Base-by-base conservation (phyloP, 2,113 vertebrate genomes). In the Dascyllus trimaculatus region DNA sequence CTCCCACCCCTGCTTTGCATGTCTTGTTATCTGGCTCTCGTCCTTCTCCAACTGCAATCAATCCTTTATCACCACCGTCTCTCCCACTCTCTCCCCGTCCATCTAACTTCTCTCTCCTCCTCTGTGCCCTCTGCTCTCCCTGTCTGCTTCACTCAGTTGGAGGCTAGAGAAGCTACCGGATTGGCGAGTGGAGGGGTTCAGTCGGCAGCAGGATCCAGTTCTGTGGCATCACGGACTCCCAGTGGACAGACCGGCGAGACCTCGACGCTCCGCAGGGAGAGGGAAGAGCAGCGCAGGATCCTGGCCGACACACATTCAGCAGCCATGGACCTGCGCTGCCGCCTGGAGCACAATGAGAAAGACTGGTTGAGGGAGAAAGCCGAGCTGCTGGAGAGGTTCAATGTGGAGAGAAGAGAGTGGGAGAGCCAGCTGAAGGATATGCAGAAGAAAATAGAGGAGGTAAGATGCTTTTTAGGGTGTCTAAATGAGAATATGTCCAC, bases 401-500 rank as follows among this genome's bases (percentile, higher is more conserved):
- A 99, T 75, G 91, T 93, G 1, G 98, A 99, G 93, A 96, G 98
- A 86, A 97, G 94, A 70, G 97, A 99, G 81, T 99, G 98, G 98
- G 97, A 99, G 92, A 95, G 93, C 81, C 98, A 99, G 46, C 96
- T 98, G 95, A 96, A 95, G 81, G 94, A 97, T 82, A 99, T 99
- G 98, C 98, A 99, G 93, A 95, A 79, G 91, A 98, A 98, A 93
- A 98, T 99, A 87, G 97, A 99, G 90, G 96, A 97, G 97, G 97
- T 98, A 94, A 71, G 89, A 56, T n/a, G 18, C 43, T 26, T 17
- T 9, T 35, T n/a, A n/a, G 32, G 46, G 59, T 67, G 29, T 32
- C 48, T 52, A 18, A 19, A 58, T 69, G 45, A 35, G 7, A n/a
- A n/a, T 25, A 45, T 73, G 15, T 15, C 17, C 9, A 17, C 21